These are phyloP conservation scores for Aspidapion aeneum DNA, from an alignment of 2,888 invertebrate species.

Conservation along the genomic window DNA sequence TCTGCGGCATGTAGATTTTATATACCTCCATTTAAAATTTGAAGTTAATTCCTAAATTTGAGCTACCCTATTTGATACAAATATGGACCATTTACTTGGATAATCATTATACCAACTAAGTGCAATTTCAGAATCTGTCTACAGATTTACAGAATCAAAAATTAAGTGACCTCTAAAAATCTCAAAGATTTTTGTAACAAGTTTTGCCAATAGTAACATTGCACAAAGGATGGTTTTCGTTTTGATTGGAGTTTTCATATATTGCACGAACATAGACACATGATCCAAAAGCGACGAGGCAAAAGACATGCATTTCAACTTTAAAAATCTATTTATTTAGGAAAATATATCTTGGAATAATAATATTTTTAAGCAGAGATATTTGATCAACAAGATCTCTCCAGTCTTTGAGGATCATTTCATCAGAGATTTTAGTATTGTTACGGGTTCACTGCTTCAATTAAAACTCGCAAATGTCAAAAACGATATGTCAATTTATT, in stretches of 20 bases:
- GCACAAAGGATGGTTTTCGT: constrained; percentile 17
- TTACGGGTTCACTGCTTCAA: too few relatives aligned
- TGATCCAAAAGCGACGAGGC: constrained; percentile 10
- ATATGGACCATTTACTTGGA: constrained; percentile 4
- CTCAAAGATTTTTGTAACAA: constrained; percentile 1
- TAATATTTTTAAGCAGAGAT: neutral
- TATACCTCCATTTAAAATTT: constrained; percentile 7
- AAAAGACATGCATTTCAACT: constrained; percentile 21
- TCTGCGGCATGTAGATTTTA: neutral
- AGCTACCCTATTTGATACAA: constrained; percentile 13
- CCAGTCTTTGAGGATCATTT: neutral
- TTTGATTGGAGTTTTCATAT: constrained; percentile 20
- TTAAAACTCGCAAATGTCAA: too few relatives aligned
- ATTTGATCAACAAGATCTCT: neutral
- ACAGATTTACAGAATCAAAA: constrained; percentile 14
- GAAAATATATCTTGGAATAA: constrained; percentile 3
- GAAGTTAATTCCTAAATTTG: constrained; percentile 5
- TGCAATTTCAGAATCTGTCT: constrained; percentile 20
- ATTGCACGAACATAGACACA: constrained; percentile 20
- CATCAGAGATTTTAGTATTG: too few relatives aligned
- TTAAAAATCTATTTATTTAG: neutral
- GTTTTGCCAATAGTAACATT: constrained; percentile 11
- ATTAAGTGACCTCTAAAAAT: constrained; percentile 7
- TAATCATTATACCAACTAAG: constrained; percentile 4
- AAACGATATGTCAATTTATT: too few relatives aligned